phyloP scores from a whole-genome alignment of 1,140 invertebrate genomes.

The Brachionus koreanus region DNA sequence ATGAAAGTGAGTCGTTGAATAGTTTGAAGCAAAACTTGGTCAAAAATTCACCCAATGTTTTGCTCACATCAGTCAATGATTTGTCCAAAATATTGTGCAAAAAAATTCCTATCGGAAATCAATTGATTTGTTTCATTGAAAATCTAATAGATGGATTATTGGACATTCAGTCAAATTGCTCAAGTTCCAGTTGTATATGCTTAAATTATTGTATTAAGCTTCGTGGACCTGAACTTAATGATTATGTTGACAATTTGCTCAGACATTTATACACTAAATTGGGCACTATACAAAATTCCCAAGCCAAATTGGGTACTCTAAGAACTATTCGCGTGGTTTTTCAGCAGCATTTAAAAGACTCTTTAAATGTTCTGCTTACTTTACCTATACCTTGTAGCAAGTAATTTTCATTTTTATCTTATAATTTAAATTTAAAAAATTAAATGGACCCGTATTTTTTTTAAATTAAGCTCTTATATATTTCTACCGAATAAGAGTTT shows the following conservation, averaged over 20 bases:
- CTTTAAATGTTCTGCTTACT: conserved; percentile 69
- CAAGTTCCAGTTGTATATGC: conserved; percentile 66
- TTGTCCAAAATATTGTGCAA: conserved; percentile 62
- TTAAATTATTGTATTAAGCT: conserved; percentile 65
- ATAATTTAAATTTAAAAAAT: not conserved
- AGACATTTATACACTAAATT: conserved; percentile 54
- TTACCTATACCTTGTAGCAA: conserved; percentile 70
- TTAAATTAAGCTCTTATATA: not conserved
- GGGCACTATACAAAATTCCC: conserved; percentile 52
- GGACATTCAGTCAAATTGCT: conserved; percentile 65
- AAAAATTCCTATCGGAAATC: conserved; percentile 65
- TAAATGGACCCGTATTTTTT: not conserved
- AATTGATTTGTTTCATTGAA: conserved; percentile 66
- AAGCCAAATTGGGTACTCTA: conserved; percentile 61
- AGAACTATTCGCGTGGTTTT: conserved; percentile 67
- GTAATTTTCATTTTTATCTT: conserved; percentile 45
- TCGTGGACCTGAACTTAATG: conserved; percentile 62
- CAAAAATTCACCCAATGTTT: conserved; percentile 65
- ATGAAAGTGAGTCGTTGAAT: not conserved
- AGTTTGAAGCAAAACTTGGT: conserved; percentile 57
- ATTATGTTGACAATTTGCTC: conserved; percentile 55
- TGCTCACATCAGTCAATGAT: conserved; percentile 65
- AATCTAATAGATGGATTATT: conserved; percentile 63
- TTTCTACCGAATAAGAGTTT: conserved; percentile 25
- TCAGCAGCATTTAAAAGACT: conserved; percentile 70